These are phyloP conservation scores for Chloropsis hardwickii DNA, from an alignment of 2,113 vertebrate species.

Conservation along the genomic window DNA sequence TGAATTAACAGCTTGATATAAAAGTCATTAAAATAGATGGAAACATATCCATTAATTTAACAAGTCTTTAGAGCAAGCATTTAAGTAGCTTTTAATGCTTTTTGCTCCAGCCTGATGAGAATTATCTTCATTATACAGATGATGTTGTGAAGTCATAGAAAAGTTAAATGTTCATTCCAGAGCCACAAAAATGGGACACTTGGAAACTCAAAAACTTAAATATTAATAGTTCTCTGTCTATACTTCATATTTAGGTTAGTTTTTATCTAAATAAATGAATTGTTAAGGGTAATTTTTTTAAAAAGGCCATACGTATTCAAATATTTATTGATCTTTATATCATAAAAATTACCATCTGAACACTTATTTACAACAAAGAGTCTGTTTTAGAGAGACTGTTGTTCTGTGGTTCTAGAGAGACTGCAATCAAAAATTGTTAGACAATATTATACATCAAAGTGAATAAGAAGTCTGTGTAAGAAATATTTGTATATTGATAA, in stretches of 20 bases:
- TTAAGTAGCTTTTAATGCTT: not conserved
- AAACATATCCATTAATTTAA: not conserved
- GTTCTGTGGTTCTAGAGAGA: not conserved
- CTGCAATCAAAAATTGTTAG: not conserved
- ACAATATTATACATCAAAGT: not conserved
- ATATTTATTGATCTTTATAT: not conserved
- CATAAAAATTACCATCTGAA: not conserved
- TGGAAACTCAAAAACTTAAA: not conserved
- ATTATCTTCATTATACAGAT: not conserved
- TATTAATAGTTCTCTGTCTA: not conserved
- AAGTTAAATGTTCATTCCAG: not conserved
- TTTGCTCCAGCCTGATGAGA: not conserved
- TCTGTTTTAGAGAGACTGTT: not conserved
- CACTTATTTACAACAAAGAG: not conserved
- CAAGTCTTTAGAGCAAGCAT: not conserved
- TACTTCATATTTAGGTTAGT: not conserved
- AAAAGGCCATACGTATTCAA: not conserved
- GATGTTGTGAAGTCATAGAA: not conserved
- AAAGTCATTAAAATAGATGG: slow-evolving; percentile 5
- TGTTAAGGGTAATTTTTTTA: not conserved
- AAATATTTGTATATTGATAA: not conserved
- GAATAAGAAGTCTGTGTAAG: not conserved
- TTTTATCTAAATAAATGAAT: not conserved
- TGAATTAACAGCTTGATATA: not conserved
- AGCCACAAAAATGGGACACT: not conserved